A percentile compares a stretch with the other conserved stretches of the same genome.
phyloP scores from a whole-genome alignment of 1,140 invertebrate genomes.

The Drosophila micromelanica region DNA sequence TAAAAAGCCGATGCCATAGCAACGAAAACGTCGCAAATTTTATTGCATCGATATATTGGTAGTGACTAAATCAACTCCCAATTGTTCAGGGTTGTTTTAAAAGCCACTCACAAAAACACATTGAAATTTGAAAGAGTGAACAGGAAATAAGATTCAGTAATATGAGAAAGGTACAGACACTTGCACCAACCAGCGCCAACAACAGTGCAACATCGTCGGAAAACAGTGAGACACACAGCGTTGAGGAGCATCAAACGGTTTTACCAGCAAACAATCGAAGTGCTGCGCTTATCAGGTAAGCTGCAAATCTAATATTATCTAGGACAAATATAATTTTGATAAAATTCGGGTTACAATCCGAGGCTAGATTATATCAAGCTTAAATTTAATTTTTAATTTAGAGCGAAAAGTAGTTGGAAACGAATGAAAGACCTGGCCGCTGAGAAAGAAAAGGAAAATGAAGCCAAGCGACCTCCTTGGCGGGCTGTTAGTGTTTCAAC shows the following conservation, averaged over 20 bases:
- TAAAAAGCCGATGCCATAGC: constrained; percentile 41
- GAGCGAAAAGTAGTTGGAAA: constrained; percentile 73
- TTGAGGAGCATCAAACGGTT: constrained; percentile 63
- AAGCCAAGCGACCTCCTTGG: constrained; percentile 78
- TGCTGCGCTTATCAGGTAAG: constrained; percentile 57
- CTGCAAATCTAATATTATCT: background rate
- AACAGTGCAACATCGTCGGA: constrained; percentile 78
- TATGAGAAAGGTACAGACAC: constrained; percentile 58
- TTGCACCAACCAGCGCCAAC: constrained; percentile 53
- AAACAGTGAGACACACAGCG: constrained; percentile 76
- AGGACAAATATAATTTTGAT: no score
- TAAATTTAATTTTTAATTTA: constrained; percentile 12
- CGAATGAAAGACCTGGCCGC: constrained; percentile 76
- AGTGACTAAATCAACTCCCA: constrained; percentile 35
- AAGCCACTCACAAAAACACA: constrained; percentile 42
- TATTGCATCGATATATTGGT: constrained; percentile 74
- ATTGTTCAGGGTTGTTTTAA: constrained; percentile 28
- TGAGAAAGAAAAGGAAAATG: constrained; percentile 74
- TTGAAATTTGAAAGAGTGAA: constrained; percentile 58
- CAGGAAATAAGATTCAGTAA: constrained; percentile 42
- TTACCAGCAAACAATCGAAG: constrained; percentile 36
- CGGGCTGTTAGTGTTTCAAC: constrained; percentile 79
- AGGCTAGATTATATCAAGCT: no score
- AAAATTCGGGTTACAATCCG: no score
- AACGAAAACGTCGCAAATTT: constrained; percentile 52